Base-by-base conservation (phyloP, 2,888 invertebrate genomes). In the Bhutanitis thaidina region DNA sequence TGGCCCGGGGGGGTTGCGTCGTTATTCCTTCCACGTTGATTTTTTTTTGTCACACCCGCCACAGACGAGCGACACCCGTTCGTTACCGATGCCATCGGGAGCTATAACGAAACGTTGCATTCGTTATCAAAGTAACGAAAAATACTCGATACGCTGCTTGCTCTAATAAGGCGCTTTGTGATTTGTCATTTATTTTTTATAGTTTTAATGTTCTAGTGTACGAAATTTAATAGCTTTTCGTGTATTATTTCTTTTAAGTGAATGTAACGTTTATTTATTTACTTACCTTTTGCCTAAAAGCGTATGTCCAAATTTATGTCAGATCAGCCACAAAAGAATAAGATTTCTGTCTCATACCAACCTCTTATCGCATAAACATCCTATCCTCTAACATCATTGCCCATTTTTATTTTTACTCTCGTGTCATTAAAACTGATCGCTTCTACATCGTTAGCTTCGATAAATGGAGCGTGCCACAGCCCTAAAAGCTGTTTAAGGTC, bases 381-480 rank as follows among this genome's bases (percentile, higher is more conserved):
- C 12, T 34, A 12, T 34, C 34, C 1, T 10, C 32, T 34, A 5
- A 12, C 34, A 34, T 34, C 4, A 12, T 34, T 34, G 10, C 34
- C 5, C 34, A 12, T 34, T 34, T 34, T 20, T 8, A 39, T 16
- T 25, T 39, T 20, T 39, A 39, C 39, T 9, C 7, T 25, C 15
- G 39, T 39, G 14, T 39, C 39, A 39, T 39, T 39, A 39, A 39
- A 39, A 39, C 25, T 16, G n/a, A 39, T 39, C 39, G 39, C 4
- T 20, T 39, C 20, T 39, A n/a, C 20, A 12, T 34, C 34, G 34
- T 34, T 12, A 34, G 34, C 34, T 34, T 12, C 34, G 34, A 34
- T 12, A 34, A 34, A 34, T 34, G 12, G 34, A 34, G 25, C 20
- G 39, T 25, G 1, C 9, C n/a, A 39, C 1, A 12, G 20, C 39